A percentile compares a stretch with the other conserved stretches of the same genome.
phyloP scores from a whole-genome alignment of 2,888 invertebrate genomes.

The Coecobrya sp. region DNA sequence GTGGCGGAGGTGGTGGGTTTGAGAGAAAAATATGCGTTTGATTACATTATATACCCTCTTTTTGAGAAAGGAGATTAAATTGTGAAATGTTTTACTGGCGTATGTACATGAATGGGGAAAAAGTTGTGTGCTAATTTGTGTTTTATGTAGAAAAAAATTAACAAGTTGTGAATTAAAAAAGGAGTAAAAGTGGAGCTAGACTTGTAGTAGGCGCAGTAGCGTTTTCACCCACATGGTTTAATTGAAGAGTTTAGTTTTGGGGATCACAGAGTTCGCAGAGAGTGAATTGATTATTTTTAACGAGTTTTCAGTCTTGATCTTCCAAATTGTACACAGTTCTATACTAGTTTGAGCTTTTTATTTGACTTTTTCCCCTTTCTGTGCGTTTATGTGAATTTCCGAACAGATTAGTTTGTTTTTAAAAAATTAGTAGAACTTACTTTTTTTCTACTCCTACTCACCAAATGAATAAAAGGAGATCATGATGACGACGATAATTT shows the following conservation, averaged over 20 bases:
- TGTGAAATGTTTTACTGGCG: background rate
- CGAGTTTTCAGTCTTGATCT: background rate
- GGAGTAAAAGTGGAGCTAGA: background rate
- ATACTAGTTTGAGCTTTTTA: background rate
- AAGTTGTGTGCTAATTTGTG: background rate
- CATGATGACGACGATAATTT: conserved; percentile 18
- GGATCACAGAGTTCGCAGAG: conserved; percentile 4
- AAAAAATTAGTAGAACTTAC: background rate
- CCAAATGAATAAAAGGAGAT: conserved; percentile 5
- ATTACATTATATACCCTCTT: background rate
- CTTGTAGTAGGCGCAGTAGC: background rate
- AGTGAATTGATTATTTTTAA: background rate
- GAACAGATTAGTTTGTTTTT: background rate
- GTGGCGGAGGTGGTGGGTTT: background rate
- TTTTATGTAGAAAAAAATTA: background rate
- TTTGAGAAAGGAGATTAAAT: background rate
- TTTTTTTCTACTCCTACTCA: background rate
- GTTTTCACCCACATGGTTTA: background rate
- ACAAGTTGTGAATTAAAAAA: conserved; percentile 18
- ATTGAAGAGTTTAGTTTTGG: conserved; percentile 37
- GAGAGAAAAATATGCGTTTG: conserved; percentile 64
- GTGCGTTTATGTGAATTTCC: background rate
- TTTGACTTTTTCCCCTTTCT: background rate
- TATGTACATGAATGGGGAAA: background rate
- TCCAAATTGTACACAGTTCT: background rate